Conservation (phyloP, 2,113 vertebrate species). For the Bambusicola thoracicus region DNA sequence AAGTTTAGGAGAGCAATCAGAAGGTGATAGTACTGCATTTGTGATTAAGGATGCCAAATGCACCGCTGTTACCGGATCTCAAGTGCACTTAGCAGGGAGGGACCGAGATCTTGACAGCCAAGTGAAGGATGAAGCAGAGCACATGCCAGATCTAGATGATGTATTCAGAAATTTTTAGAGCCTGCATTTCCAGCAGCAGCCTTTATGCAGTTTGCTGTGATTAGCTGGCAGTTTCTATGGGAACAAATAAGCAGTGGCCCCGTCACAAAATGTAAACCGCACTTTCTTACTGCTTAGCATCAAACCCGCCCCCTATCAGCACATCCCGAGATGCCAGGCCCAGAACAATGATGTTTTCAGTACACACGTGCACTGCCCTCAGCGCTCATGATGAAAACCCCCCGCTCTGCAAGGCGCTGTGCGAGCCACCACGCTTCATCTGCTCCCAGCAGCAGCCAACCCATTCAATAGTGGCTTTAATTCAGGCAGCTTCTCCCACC, state of each 20-base stretch:
- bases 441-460: neutral
- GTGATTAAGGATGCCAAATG: neutral
- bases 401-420: rapidly evolving
- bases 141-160: neutral
- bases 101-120: neutral
- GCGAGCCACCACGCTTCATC: rapidly evolving
- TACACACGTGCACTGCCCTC: neutral
- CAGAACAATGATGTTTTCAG: neutral
- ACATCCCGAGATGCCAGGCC: rapidly evolving
- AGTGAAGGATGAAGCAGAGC: neutral
- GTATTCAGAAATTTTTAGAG: neutral
- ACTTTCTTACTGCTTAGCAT: neutral
- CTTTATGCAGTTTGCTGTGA: neutral
- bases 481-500: neutral
- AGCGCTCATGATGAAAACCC: rapidly evolving
- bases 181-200: constrained; percentile 1
- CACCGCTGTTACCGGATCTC: rapidly evolving
- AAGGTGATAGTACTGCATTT: neutral
- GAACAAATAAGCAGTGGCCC: constrained; percentile 52
- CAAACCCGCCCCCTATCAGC: rapidly evolving
- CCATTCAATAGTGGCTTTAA: rapidly evolving
- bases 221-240: constrained; percentile 69
- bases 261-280: neutral
- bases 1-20: neutral
- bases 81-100: rapidly evolving